Conservation (phyloP, 2,888 invertebrate species). For the Heteropelma amictum region DNA sequence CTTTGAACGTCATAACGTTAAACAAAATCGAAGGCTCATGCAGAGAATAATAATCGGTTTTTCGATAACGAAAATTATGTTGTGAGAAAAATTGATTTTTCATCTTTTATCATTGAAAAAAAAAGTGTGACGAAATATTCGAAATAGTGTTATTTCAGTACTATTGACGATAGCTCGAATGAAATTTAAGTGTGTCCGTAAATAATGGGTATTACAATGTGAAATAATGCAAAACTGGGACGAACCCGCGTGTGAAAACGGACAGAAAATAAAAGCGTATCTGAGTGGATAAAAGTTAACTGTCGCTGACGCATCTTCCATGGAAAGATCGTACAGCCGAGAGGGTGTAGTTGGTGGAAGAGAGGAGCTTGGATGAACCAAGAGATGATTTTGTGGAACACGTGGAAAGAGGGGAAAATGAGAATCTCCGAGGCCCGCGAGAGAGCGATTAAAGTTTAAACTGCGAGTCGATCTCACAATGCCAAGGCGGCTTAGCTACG, state of each 20-base stretch:
- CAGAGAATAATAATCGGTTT: too few relatives aligned
- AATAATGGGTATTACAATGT: background rate
- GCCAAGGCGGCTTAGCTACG: slow-evolving; percentile 67
- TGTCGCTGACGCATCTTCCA: slow-evolving; percentile 46
- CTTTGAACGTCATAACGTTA: background rate
- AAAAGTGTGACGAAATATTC: too few relatives aligned
- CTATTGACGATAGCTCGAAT: too few relatives aligned
- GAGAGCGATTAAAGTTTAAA: slow-evolving; percentile 70
- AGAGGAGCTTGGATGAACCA: slow-evolving; percentile 22
- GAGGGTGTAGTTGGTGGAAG: slow-evolving; percentile 21
- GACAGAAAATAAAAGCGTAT: slow-evolving; percentile 20
- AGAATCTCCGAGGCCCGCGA: slow-evolving; percentile 62
- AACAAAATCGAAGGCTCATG: too few relatives aligned
- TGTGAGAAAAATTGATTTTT: too few relatives aligned
- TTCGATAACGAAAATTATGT: too few relatives aligned
- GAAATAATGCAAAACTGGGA: too few relatives aligned
- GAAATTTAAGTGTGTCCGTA: background rate
- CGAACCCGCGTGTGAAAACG: too few relatives aligned
- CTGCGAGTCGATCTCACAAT: slow-evolving; percentile 68
- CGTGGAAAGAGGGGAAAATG: slow-evolving; percentile 50
- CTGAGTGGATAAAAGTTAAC: slow-evolving; percentile 27
- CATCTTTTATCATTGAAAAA: too few relatives aligned
- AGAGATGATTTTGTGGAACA: slow-evolving; percentile 49
- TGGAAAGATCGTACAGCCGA: slow-evolving; percentile 39
- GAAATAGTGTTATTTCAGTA: too few relatives aligned